Evolutionary conservation across 2,797 vertebrate genomes (phyloP).

Genomic region (Cirrhinus mrigala): DNA sequence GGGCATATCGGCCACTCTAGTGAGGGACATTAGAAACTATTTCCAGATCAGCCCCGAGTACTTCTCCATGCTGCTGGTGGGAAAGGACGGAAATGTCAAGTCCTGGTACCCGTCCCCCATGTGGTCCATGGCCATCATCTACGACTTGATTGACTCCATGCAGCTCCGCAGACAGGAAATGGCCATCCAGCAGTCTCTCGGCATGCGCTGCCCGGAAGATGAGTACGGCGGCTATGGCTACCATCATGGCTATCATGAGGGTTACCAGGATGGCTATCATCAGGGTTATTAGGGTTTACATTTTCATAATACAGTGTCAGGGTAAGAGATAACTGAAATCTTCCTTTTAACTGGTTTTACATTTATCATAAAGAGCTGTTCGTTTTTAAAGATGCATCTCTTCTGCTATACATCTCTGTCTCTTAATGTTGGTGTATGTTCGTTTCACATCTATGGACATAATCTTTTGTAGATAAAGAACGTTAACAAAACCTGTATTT

Average conservation of each 20-base stretch:
- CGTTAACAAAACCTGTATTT: conserved; percentile 77
- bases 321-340: conserved; percentile 40
- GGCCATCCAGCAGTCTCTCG: conserved; percentile 97
- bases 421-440: conserved; percentile 55
- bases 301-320: conserved; percentile 40
- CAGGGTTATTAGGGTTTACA: conserved; percentile 86
- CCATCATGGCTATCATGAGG: conserved; percentile 94
- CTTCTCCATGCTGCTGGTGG: conserved; percentile 98
- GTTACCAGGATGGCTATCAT: conserved; percentile 93
- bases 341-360: conserved; percentile 43
- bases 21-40: conserved; percentile 97
- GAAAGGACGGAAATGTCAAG: conserved; percentile 98
- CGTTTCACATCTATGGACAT: conserved; percentile 60
- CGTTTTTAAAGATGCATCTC: conserved; percentile 56
- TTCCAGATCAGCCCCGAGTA: conserved; percentile 98
- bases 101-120: conserved; percentile 99
- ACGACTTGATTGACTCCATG: conserved; percentile 98
- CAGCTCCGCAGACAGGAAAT: conserved; percentile 98
- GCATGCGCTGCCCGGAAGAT: conserved; percentile 97
- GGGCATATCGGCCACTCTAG: conserved; percentile 86
- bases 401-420: conserved; percentile 52
- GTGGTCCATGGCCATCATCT: conserved; percentile 98
- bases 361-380: conserved; percentile 51
- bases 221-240: conserved; percentile 97
- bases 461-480: conserved; percentile 73